phyloP scores from a whole-genome alignment of 1,140 invertebrate species.

The Palaemon carinicauda region DNA sequence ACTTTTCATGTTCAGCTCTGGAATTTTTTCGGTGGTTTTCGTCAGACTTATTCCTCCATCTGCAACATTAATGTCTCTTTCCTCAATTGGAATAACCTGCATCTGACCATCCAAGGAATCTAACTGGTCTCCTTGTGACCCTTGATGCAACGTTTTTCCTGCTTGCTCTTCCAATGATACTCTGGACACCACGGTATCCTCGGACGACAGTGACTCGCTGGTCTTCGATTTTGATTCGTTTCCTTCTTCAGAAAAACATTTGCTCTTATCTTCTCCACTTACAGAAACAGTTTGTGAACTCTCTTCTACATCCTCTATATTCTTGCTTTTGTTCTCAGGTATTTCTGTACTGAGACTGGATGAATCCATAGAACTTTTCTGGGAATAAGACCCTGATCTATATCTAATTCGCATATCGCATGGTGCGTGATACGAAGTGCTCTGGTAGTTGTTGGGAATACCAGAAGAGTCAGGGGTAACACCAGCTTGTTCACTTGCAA shows the following conservation, averaged over 20 bases:
- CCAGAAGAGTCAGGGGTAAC: slow-evolving; percentile 8
- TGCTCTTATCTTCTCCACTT: neutral
- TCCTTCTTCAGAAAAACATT: slow-evolving; percentile 16
- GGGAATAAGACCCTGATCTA: neutral
- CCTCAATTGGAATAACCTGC: no score
- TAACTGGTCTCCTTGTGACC: slow-evolving; percentile 33
- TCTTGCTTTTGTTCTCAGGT: no score
- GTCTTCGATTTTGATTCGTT: slow-evolving; percentile 36
- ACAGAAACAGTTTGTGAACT: no score
- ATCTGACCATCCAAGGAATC: neutral
- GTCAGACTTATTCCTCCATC: no score
- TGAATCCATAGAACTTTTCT: neutral
- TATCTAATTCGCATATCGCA: no score
- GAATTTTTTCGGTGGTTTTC: no score
- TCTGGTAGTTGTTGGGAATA: slow-evolving; percentile 10
- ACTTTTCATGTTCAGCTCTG: no score
- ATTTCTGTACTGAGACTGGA: no score
- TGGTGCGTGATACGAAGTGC: neutral
- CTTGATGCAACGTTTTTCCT: slow-evolving; percentile 17
- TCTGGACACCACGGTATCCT: slow-evolving; percentile 55
- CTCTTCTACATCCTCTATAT: no score
- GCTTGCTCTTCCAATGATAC: slow-evolving; percentile 46
- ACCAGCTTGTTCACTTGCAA: slow-evolving; percentile 1
- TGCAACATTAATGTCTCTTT: no score
- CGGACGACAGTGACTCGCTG: slow-evolving; percentile 56